phyloP scores from a whole-genome alignment of 2,797 vertebrate genomes.

The Ptychobarbus kaznakovi region DNA sequence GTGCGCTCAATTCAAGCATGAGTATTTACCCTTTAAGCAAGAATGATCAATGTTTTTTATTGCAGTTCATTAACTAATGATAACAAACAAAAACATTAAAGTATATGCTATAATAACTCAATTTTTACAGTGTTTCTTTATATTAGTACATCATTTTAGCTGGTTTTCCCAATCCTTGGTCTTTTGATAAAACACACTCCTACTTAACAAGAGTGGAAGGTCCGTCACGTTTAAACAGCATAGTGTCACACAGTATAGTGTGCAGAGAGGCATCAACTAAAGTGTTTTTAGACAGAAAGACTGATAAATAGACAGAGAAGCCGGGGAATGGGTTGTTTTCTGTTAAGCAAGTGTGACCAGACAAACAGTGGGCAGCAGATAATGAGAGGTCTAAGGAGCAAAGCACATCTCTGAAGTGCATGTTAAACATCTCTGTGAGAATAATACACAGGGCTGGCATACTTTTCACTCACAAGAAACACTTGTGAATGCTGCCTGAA shows the following conservation, averaged over 20 bases:
- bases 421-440: conserved; percentile 26
- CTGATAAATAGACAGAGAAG: background rate
- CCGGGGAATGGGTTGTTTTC: background rate
- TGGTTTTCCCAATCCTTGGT: background rate
- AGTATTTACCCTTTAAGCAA: conserved; percentile 1
- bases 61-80: background rate
- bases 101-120: background rate
- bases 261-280: background rate
- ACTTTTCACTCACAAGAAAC: conserved; percentile 14
- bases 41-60: background rate
- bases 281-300: background rate
- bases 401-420: conserved; percentile 9
- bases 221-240: background rate
- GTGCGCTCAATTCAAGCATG: background rate
- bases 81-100: background rate
- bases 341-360: background rate
- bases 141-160: background rate
- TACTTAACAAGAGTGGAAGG: background rate
- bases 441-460: background rate
- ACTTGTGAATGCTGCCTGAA: background rate
- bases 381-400: conserved; percentile 34
- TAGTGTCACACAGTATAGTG: background rate
- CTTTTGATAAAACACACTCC: background rate
- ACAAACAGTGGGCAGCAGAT: conserved; percentile 11
- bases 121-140: background rate